phyloP scores from a whole-genome alignment of 2,113 vertebrate species.

The Hippocampus comes region DNA sequence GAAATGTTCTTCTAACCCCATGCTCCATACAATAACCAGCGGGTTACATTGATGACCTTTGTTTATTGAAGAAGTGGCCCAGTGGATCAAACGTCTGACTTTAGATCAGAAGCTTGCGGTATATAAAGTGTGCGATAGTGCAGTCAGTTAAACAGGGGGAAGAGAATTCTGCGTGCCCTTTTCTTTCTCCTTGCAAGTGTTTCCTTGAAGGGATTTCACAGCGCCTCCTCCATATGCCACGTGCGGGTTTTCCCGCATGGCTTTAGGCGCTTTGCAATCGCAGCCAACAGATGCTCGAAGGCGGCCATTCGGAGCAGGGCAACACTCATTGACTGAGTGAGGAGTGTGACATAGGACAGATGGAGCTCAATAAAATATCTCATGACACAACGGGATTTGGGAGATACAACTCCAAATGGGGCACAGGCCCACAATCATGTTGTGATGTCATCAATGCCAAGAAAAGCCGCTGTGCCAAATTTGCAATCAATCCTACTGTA shows the following conservation, averaged over 20 bases:
- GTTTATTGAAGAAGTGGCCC: no score
- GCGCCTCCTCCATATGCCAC: slow-evolving; percentile 35
- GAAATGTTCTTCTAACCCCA: no score
- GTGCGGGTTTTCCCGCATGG: slow-evolving; percentile 33
- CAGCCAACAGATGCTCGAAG: slow-evolving; percentile 28
- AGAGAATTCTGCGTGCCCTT: no score
- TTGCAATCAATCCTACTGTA: no score
- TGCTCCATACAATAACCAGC: no score
- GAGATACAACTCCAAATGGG: slow-evolving; percentile 29
- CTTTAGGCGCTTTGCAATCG: slow-evolving; percentile 53
- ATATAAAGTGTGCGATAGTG: no score
- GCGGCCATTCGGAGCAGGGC: slow-evolving; percentile 32
- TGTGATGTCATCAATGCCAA: slow-evolving; percentile 12
- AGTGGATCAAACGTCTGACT: no score
- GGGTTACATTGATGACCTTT: no score
- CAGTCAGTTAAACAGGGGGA: no score
- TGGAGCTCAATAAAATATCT: slow-evolving; percentile 42
- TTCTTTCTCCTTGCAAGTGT: no score
- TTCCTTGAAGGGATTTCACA: slow-evolving; percentile 18
- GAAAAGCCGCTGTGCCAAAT: not conserved
- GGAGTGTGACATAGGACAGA: slow-evolving; percentile 10
- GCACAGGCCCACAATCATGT: slow-evolving; percentile 30
- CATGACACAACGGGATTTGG: slow-evolving; percentile 2
- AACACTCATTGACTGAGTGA: slow-evolving; percentile 33
- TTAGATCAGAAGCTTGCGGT: no score